phyloP scores from a whole-genome alignment of 2,888 invertebrate species.

The Epinotia brunnichana region DNA sequence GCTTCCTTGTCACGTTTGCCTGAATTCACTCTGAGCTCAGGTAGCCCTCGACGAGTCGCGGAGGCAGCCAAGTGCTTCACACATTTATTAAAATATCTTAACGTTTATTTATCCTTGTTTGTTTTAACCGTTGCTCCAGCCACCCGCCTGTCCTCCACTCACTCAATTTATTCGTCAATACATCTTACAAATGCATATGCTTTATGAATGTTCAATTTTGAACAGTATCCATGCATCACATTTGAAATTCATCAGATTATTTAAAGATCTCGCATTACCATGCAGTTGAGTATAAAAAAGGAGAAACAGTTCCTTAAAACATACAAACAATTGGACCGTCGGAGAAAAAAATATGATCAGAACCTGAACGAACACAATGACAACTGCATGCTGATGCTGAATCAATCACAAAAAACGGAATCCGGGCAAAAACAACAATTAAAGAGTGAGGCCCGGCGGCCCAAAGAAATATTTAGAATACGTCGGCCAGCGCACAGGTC shows the following conservation, averaged over 20 bases:
- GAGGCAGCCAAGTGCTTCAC: conserved; percentile 21
- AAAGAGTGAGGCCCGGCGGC: conserved; percentile 69
- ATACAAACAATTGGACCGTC: conserved; percentile 77
- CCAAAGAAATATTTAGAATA: conserved; percentile 82
- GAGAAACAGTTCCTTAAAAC: conserved; percentile 73
- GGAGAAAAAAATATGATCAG: conserved; percentile 75
- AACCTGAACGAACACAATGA: conserved; percentile 81
- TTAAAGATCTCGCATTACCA: conserved; percentile 73
- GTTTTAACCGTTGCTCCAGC: conserved; percentile 24
- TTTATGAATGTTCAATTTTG: conserved; percentile 42
- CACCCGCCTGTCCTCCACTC: conserved; percentile 20
- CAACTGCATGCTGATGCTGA: conserved; percentile 82
- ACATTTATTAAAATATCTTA: conserved; percentile 35
- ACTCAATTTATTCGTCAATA: conserved; percentile 41
- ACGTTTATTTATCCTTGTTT: conserved; percentile 18
- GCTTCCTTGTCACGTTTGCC: conserved; percentile 42
- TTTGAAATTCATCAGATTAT: conserved; percentile 75
- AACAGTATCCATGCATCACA: conserved; percentile 44
- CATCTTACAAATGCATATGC: conserved; percentile 40
- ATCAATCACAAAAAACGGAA: conserved; percentile 83
- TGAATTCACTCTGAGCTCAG: conserved; percentile 28
- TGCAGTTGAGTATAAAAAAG: conserved; percentile 61
- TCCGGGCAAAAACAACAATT: conserved; percentile 83
- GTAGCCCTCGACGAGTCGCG: conserved; percentile 15
- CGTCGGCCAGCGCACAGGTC: conserved; percentile 56